A percentile compares a stretch with the other conserved stretches of the same genome.
phyloP scores from a whole-genome alignment of 2,888 invertebrate species.

The Brachynemurus nebulosus region DNA sequence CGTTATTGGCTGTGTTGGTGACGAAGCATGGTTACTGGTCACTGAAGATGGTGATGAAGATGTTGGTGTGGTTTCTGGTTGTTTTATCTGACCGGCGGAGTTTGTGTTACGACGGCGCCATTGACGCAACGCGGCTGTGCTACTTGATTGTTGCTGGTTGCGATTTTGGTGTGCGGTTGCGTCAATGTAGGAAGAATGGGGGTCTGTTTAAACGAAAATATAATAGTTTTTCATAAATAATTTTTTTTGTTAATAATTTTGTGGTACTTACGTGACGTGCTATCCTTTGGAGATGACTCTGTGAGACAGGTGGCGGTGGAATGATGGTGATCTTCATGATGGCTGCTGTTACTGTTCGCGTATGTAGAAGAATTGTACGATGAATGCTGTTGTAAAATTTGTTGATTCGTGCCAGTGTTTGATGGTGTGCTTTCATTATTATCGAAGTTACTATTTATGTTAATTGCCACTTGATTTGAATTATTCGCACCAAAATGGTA shows the following conservation, averaged over 20 bases:
- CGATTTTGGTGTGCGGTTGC: not conserved
- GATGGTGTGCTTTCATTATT: not conserved
- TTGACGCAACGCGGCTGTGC: conserved; percentile 6
- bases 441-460: not conserved
- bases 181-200: not conserved
- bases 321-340: not conserved
- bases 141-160: not conserved
- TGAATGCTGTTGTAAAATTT: not conserved
- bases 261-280: not conserved
- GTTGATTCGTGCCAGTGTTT: not conserved
- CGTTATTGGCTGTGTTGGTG: not conserved
- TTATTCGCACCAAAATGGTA: conserved; percentile 7
- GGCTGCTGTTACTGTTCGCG: not conserved
- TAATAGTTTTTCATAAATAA: too few relatives aligned
- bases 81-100: conserved; percentile 3
- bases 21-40: not conserved
- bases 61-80: not conserved
- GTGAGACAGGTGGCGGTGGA: too few relatives aligned
- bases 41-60: not conserved
- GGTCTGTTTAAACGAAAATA: not conserved
- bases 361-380: not conserved
- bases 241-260: not conserved
- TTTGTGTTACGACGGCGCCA: conserved; percentile 6
- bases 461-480: not conserved
- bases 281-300: not conserved